Base-by-base conservation (phyloP, 2,888 invertebrate species). In the Fragum sueziense region DNA sequence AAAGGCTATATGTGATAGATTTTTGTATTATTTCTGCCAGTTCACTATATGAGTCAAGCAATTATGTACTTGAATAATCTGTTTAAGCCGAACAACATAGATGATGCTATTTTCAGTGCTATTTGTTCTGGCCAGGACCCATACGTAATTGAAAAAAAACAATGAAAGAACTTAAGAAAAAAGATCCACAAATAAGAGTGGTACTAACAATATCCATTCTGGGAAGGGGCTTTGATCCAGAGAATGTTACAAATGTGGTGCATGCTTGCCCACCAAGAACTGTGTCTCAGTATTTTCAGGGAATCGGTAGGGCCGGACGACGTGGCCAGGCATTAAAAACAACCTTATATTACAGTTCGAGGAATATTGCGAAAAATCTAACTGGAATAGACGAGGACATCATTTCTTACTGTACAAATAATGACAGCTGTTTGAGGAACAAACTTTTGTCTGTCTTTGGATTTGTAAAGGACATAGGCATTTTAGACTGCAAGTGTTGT, bases 221-320 rank as follows among this genome's bases (percentile, higher is more conserved):
- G 22, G 82, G 82, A 20, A 80, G 79, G 80, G 82, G 82, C 9
- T 82, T 79, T 74, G 77, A 80, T 62, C 76, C 80, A 0, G 25
- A 22, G 47, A 73, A 57, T 69, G 79, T 80, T 7, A 68, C 67
- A 17, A 14, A 51, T 37, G 34, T 82, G 20, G 54, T 82, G 57
- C 82, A 77, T 76, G 29, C 76, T 14, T 74, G 68, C 6, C 79
- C 79, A 25, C 82, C 82, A 62, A 51, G 79, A 41, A 73, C 54
- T 47, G 29, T 76, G 20, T 70, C 76, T 11, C 73, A 76, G 52
- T 82, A 79, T 62, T 29, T 82, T 17, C 79, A 82, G 52, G 82
- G 79, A 41, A 79, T 82, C 54, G 79, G 79, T 11, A 54, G 72
- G 20, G 78, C 78, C 37, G 75, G 75, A 22, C 27, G 79, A 1